Conservation (phyloP, 2,888 invertebrate genomes). For the Magallana nippona region DNA sequence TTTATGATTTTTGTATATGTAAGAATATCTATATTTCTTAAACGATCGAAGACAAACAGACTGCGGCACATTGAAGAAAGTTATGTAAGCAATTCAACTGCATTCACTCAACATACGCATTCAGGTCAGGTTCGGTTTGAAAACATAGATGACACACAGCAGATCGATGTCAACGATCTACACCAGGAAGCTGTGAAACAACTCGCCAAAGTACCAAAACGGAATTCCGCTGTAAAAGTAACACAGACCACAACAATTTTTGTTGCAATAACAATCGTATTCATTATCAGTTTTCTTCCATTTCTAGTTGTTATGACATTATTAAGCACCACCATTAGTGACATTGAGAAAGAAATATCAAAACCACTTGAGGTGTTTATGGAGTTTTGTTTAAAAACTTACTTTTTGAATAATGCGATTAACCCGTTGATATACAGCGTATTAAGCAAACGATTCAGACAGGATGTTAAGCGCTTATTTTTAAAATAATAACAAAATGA, state of each 20-base stretch:
- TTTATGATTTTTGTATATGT: slow-evolving; percentile 63
- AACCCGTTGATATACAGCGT: slow-evolving; percentile 7
- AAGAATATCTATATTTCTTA: slow-evolving; percentile 57
- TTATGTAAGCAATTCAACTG: neutral
- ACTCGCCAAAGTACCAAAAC: too few species aligned
- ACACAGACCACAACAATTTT: neutral
- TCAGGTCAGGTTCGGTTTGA: too few species aligned
- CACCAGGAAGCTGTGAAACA: too few species aligned
- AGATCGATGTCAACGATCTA: too few species aligned
- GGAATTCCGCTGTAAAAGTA: neutral
- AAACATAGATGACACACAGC: too few species aligned
- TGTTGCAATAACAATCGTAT: neutral
- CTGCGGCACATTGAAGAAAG: neutral
- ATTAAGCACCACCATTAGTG: neutral
- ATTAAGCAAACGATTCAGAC: neutral
- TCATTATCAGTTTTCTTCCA: neutral
- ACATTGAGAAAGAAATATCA: neutral
- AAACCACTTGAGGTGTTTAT: neutral
- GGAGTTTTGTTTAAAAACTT: neutral
- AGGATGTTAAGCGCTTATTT: too few species aligned
- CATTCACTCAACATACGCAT: too few species aligned
- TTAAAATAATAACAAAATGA: neutral
- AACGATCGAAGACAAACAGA: slow-evolving; percentile 53
- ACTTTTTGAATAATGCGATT: neutral
- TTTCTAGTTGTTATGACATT: neutral